Evolutionary conservation across 2,113 vertebrate species (phyloP), one percentile per base, ranked within the genome.

Genomic region (Malurus melanocephalus): DNA sequence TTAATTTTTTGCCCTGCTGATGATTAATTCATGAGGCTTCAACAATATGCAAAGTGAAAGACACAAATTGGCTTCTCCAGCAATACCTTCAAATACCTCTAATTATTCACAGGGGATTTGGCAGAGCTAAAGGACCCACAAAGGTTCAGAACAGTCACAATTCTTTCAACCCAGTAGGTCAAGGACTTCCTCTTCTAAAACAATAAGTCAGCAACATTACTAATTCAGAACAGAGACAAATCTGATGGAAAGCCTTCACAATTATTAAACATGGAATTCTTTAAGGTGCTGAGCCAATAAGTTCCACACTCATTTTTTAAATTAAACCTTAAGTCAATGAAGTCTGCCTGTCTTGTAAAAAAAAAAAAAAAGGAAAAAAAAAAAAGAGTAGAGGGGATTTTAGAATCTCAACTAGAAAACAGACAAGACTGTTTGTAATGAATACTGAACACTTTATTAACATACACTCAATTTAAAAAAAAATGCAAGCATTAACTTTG

Each of bases 31-130:
- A 98, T 98, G 93, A 96, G 89, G 95, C 96, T 98, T 97, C 96
- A 95, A 97, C 96, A 98, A 97, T 98, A 98, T 98, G 98, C 97
- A 98, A 98, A 98, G 97, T 97, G 96, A 97, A 97, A 97, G 97
- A 96, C 95, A 97, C 97, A 98, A 97, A 98, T 97, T 97, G 97
- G 97, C 98, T 97, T 97, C 97, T 96, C 95, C 96, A 79, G 94
- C 96, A 96, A 97, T 96, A 96, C 97, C 96, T 97, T 98, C 98
- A 97, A 97, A 98, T 96, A 95, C 96, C 95, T 97, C 97, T 98
- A 98, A 98, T 98, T 98, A 98, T 97, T 97, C 98, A 97, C 97
- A 90, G 86, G 98, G 97, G 98, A 97, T 81, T 89, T 46, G 66
- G 97, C 94, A 88, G 91, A 95, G 97, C 96, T 96, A 97, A 96